Conservation (phyloP, 2,888 invertebrate species). For the Hypomecis punctinalis region DNA sequence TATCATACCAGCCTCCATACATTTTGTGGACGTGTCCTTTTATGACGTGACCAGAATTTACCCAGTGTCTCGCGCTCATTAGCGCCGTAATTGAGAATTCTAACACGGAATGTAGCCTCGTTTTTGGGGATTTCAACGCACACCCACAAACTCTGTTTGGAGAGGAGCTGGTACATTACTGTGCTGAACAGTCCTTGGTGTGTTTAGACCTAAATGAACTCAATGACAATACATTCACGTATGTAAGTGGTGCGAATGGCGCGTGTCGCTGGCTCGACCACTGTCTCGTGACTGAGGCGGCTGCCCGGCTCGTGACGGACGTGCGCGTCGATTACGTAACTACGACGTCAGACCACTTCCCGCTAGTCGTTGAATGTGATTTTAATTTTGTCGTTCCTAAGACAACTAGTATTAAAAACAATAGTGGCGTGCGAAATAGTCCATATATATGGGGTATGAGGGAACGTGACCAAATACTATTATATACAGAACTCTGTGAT, state of each 20-base stretch:
- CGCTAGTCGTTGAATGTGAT: neutral
- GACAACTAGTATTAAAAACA: neutral
- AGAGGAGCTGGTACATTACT: neutral
- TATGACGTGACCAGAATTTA: constrained; percentile 3
- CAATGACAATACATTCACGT: neutral
- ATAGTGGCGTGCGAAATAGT: neutral
- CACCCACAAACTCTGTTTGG: constrained; percentile 4
- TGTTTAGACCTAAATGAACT: neutral
- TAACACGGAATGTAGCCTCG: neutral
- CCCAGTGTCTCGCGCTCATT: neutral
- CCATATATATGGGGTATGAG: neutral
- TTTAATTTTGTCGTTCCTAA: neutral
- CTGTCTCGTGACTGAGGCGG: neutral
- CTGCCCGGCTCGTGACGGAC: neutral
- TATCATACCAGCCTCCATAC: no score
- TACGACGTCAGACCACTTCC: neutral
- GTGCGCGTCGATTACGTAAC: neutral
- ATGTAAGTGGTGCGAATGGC: neutral
- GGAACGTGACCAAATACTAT: neutral
- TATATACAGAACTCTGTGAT: neutral
- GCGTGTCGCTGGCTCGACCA: constrained; percentile 4
- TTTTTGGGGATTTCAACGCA: neutral
- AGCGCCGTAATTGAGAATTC: neutral
- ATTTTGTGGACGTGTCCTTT: no score
- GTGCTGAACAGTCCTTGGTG: neutral